Evolutionary conservation across 1,140 invertebrate species (phyloP).

Genomic region (Pantala flavescens): DNA sequence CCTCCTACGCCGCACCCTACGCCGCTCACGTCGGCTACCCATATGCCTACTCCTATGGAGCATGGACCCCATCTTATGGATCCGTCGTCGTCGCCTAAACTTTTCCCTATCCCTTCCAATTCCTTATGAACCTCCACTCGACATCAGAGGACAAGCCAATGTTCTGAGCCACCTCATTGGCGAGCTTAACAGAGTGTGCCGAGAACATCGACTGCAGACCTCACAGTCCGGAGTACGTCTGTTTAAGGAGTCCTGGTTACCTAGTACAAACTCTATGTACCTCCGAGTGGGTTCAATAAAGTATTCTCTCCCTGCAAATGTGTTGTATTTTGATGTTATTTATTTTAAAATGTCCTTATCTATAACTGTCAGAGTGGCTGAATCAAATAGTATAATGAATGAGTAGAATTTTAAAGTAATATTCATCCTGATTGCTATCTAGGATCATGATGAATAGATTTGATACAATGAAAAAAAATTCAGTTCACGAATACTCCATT

Average conservation of each 20-base stretch:
- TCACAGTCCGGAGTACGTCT: neutral
- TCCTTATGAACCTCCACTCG: neutral
- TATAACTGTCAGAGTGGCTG: too few species aligned
- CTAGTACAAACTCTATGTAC: neutral
- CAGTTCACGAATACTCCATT: too few species aligned
- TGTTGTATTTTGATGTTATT: too few species aligned
- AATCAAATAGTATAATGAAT: too few species aligned
- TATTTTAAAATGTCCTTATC: too few species aligned
- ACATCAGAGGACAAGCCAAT: too few species aligned
- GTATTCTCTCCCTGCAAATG: neutral
- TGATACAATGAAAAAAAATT: too few species aligned
- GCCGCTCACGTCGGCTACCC: neutral
- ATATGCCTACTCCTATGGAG: neutral
- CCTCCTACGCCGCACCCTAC: neutral
- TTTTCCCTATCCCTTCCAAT: neutral
- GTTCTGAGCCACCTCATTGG: neutral
- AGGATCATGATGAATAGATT: too few species aligned
- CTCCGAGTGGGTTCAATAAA: neutral
- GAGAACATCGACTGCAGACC: neutral
- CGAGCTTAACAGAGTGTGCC: neutral
- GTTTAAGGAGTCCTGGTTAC: neutral
- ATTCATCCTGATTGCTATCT: too few species aligned
- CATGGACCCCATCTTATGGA: neutral
- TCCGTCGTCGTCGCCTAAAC: neutral
- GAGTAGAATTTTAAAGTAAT: too few species aligned